Conservation (phyloP, 2,113 vertebrate genomes). For the Leptobrachium ailaonicum region DNA sequence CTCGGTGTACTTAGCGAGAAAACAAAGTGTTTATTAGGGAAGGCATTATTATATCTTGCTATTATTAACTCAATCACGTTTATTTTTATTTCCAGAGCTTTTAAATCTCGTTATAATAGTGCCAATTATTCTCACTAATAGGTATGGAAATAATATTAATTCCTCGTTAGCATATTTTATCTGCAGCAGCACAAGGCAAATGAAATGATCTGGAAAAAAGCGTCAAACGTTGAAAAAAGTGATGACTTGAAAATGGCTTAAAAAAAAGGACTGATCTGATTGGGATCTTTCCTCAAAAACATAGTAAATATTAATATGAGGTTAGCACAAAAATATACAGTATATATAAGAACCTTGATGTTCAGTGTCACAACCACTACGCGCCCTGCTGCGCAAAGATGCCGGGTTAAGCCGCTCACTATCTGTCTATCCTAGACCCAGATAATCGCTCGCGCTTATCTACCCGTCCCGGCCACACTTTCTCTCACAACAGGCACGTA, state of each 20-base stretch:
- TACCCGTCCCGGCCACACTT: too few relatives aligned
- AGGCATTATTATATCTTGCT: background rate
- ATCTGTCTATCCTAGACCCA: too few relatives aligned
- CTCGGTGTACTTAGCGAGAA: too few relatives aligned
- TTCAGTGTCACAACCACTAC: too few relatives aligned
- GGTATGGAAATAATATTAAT: conserved; percentile 26
- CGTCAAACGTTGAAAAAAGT: background rate
- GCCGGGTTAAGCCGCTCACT: too few relatives aligned
- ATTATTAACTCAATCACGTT: background rate
- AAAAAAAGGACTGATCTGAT: background rate
- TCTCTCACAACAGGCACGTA: too few relatives aligned
- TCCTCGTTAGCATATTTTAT: conserved; percentile 12
- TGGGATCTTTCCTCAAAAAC: background rate
- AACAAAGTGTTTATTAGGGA: conserved; percentile 1
- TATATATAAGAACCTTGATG: too few relatives aligned
- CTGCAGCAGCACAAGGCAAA: background rate
- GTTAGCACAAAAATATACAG: background rate
- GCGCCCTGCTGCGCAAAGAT: too few relatives aligned
- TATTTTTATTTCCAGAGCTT: conserved; percentile 23
- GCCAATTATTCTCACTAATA: conserved; percentile 30
- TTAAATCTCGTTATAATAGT: conserved; percentile 21
- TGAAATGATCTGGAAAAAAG: background rate
- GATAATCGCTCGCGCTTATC: too few relatives aligned
- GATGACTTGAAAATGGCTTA: too few relatives aligned
- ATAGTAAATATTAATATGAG: background rate